A percentile compares a stretch with the other conserved stretches of the same genome.
Evolutionary conservation across 2,888 invertebrate species (phyloP).

Genomic region (Morpho helenor): DNA sequence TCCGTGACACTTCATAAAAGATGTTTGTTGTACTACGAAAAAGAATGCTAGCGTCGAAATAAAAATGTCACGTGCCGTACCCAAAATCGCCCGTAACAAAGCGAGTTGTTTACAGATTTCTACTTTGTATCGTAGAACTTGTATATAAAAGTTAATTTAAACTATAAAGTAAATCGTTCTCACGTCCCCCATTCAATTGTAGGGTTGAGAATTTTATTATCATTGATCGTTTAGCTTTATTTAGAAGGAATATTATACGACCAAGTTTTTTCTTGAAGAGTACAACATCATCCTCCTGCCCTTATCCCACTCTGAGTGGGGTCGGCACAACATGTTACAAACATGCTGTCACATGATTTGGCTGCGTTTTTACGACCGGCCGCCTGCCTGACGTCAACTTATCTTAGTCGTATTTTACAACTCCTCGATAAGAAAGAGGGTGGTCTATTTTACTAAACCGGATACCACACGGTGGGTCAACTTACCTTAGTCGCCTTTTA

Average conservation of each 20-base stretch:
- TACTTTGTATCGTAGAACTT: conserved; percentile 24
- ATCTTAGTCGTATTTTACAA: too few species aligned
- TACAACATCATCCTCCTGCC: too few species aligned
- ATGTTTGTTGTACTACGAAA: conserved; percentile 13
- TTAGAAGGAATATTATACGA: conserved; percentile 32
- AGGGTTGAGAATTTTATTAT: conserved; percentile 55
- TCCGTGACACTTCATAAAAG: conserved; percentile 31
- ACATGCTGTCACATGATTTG: too few species aligned
- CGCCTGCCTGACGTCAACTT: too few species aligned
- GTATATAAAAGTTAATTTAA: conserved; percentile 41
- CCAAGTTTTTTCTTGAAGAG: too few species aligned
- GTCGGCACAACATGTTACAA: too few species aligned
- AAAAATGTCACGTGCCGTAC: conserved; percentile 25
- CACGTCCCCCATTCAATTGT: conserved; percentile 63
- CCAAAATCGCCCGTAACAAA: conserved; percentile 9
- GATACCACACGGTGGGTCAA: too few species aligned
- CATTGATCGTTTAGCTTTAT: conserved; percentile 49
- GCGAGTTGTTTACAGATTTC: conserved; percentile 15
- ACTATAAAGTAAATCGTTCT: conserved; percentile 60
- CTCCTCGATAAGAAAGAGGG: too few species aligned
- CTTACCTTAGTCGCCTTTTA: too few species aligned
- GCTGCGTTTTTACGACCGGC: too few species aligned
- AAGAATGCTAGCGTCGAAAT: conserved; percentile 8
- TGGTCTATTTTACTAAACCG: too few species aligned
- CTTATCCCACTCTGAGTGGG: too few species aligned